Conservation (phyloP, 92 coral and sea anemone genomes). For the Plumapathes pennacea region DNA sequence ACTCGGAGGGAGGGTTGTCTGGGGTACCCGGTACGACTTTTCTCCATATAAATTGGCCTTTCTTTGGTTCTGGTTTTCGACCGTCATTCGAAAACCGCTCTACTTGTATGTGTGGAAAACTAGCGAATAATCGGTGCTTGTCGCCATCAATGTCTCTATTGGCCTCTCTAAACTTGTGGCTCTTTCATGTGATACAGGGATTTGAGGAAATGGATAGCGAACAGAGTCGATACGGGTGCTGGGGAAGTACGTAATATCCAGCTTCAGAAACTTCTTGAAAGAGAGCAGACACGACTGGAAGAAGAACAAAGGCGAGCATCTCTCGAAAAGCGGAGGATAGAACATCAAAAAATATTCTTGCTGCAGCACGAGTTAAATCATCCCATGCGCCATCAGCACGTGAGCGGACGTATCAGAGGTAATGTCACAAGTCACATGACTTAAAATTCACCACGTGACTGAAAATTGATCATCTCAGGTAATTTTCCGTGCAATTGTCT, state of each 20-base stretch:
- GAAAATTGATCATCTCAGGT: no score
- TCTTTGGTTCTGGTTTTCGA: no score
- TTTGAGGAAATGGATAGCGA: conserved; percentile 58
- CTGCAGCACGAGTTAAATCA: conserved; percentile 83
- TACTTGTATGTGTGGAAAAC: no score
- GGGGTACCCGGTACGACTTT: no score
- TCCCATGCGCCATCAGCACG: conserved; percentile 80
- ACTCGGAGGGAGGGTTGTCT: no score
- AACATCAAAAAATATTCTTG: conserved; percentile 75
- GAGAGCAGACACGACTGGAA: conserved; percentile 74
- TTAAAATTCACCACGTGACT: not conserved
- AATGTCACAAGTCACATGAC: conserved; percentile 50
- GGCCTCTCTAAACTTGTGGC: no score
- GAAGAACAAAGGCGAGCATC: conserved; percentile 79
- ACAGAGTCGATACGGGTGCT: not conserved
- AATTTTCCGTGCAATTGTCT: no score
- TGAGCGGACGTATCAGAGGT: conserved; percentile 29
- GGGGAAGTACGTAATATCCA: conserved; percentile 46
- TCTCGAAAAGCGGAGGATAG: conserved; percentile 69
- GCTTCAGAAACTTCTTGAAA: conserved; percentile 73
- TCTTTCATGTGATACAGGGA: no score
- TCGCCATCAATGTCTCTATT: no score
- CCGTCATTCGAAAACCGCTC: no score
- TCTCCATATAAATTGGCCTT: no score
- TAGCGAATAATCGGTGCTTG: no score